These are phyloP conservation scores for Lysiphlebus fabarum DNA, from an alignment of 1,140 invertebrate genomes.

Conservation along the genomic window DNA sequence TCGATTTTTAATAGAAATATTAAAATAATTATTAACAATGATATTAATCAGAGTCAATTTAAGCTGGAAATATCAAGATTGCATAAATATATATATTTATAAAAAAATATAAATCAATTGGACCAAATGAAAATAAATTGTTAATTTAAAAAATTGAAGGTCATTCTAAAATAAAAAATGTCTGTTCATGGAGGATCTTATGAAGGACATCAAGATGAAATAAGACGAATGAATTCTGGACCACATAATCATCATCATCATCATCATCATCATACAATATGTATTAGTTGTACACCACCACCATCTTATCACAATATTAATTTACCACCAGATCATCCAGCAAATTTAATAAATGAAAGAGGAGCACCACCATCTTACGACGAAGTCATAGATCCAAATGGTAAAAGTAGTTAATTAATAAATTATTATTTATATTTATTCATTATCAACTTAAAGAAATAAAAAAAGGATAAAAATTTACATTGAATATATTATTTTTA, in stretches of 20 bases:
- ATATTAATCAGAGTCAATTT: too few species aligned
- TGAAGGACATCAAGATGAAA: not conserved
- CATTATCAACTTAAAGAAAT: not conserved
- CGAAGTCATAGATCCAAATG: slow-evolving; percentile 60
- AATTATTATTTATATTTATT: not conserved
- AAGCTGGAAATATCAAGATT: too few species aligned
- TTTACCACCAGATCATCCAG: slow-evolving; percentile 35
- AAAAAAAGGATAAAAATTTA: too few species aligned
- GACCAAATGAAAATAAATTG: too few species aligned
- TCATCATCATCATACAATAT: slow-evolving; percentile 26
- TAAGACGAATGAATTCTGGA: not conserved
- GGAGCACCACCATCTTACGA: slow-evolving; percentile 59
- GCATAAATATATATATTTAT: too few species aligned
- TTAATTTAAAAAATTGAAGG: too few species aligned
- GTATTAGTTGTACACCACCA: slow-evolving; percentile 38
- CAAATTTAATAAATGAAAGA: slow-evolving; percentile 35
- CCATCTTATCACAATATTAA: slow-evolving; percentile 45
- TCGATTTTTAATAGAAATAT: too few species aligned
- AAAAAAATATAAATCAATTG: too few species aligned
- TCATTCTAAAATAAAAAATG: too few species aligned
- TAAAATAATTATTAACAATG: too few species aligned
- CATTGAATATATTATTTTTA: too few species aligned
- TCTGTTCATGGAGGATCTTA: not conserved
- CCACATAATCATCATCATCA: not conserved
- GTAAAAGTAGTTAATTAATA: slow-evolving; percentile 32